Conservation (phyloP, 2,113 vertebrate species). For the Sakesphorus luctuosus region DNA sequence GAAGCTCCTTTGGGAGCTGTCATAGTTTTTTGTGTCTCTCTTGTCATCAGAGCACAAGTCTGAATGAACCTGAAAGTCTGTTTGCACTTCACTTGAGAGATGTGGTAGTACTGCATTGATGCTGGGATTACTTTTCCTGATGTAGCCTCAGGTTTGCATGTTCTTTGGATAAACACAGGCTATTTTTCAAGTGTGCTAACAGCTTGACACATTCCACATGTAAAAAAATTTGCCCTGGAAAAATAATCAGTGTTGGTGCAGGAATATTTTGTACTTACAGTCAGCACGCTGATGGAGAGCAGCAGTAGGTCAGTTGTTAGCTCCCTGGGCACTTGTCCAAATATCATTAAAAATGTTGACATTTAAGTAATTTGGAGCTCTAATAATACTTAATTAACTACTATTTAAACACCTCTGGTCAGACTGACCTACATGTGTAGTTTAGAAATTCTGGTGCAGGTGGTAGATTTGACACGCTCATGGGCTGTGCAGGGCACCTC, state of each 20-base stretch:
- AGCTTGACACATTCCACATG: not conserved
- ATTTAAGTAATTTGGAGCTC: slow-evolving; percentile 62
- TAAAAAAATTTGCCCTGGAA: not conserved
- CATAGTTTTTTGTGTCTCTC: not conserved
- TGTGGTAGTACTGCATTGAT: not conserved
- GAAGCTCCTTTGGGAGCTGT: not conserved
- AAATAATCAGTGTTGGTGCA: not conserved
- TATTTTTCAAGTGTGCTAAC: not conserved
- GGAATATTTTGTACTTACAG: slow-evolving; percentile 17
- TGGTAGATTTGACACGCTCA: not conserved
- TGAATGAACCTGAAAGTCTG: not conserved
- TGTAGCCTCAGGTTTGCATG: not conserved
- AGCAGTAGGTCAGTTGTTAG: slow-evolving; percentile 57
- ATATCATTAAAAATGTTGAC: slow-evolving; percentile 70
- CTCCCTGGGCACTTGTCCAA: slow-evolving; percentile 60
- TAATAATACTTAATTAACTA: slow-evolving; percentile 69
- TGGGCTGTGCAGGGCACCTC: not conserved
- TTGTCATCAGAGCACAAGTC: not conserved
- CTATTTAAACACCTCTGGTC: slow-evolving; percentile 65
- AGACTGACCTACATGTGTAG: slow-evolving; percentile 33
- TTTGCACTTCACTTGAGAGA: rapidly evolving
- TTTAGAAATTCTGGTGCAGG: slow-evolving; percentile 37
- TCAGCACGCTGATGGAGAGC: slow-evolving; percentile 30
- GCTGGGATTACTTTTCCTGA: not conserved
- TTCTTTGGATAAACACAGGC: not conserved